phyloP scores from a whole-genome alignment of 1,140 invertebrate species.

The Zaprionus ghesquierei region DNA sequence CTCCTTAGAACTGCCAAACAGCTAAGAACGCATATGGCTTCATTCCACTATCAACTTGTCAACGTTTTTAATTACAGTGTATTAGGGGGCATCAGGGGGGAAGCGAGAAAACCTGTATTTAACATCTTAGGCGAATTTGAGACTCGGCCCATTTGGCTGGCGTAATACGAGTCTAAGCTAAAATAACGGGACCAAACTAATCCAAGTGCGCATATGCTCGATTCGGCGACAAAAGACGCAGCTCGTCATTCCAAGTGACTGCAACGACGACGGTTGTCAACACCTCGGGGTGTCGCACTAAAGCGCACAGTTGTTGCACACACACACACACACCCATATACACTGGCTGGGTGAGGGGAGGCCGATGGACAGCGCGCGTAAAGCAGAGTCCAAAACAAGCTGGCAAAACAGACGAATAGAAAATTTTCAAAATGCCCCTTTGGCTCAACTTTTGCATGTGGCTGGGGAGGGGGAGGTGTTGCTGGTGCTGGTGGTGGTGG shows the following conservation, averaged over 20 bases:
- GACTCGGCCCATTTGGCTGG: background rate
- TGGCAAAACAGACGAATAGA: conserved; percentile 19
- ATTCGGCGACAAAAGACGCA: conserved; percentile 34
- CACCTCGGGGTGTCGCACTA: conserved; percentile 78
- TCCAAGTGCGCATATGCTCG: conserved; percentile 70
- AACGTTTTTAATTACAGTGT: background rate
- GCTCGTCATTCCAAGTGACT: conserved; percentile 63
- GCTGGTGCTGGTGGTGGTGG: too few relatives aligned
- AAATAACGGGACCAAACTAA: conserved; percentile 30
- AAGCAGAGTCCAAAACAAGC: conserved; percentile 37
- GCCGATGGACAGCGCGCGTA: conserved; percentile 49
- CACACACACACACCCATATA: background rate
- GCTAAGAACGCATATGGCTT: too few relatives aligned
- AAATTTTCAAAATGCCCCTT: conserved; percentile 47
- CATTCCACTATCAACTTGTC: too few relatives aligned
- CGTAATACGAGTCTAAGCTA: conserved; percentile 12
- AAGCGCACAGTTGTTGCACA: conserved; percentile 61
- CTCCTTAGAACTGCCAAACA: too few relatives aligned
- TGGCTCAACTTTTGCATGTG: conserved; percentile 27
- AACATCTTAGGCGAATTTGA: background rate
- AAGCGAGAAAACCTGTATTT: conserved; percentile 5
- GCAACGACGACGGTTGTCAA: conserved; percentile 49
- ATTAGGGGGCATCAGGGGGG: too few relatives aligned
- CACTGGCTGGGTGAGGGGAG: background rate
- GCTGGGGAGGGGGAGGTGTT: conserved; percentile 12